phyloP scores from a whole-genome alignment of 2,888 invertebrate species.

The Philereme vetulata region DNA sequence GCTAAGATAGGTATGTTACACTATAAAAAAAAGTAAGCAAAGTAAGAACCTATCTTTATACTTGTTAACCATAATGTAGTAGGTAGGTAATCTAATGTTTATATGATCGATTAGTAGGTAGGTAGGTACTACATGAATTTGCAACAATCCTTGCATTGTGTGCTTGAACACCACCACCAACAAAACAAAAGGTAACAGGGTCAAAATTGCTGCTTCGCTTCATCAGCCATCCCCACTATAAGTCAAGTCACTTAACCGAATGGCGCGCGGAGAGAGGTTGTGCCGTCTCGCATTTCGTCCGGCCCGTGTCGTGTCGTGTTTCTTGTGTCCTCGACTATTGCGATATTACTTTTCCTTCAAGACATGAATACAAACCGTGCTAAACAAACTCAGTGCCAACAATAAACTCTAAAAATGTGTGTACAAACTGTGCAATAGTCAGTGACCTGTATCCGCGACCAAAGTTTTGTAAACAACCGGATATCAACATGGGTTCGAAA shows the following conservation, averaged over 20 bases:
- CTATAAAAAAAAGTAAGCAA: too few species aligned
- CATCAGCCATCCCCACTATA: conserved; percentile 75
- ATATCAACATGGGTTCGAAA: conserved; percentile 91
- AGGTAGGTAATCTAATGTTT: neutral
- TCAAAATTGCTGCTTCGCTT: conserved; percentile 68
- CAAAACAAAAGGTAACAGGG: conserved; percentile 57
- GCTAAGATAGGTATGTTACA: too few species aligned
- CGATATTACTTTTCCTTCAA: conserved; percentile 54
- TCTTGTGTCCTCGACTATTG: conserved; percentile 63
- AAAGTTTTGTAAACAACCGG: conserved; percentile 58
- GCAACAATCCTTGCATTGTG: conserved; percentile 12
- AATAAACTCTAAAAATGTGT: conserved; percentile 52
- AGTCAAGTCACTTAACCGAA: conserved; percentile 59
- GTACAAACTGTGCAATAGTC: conserved; percentile 39
- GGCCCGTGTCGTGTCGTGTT: conserved; percentile 69
- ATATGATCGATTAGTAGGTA: neutral
- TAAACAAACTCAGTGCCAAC: conserved; percentile 43
- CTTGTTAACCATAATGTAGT: too few species aligned
- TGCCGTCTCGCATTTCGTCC: conserved; percentile 55
- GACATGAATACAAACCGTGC: conserved; percentile 60
- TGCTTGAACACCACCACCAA: conserved; percentile 32
- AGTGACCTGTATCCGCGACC: conserved; percentile 43
- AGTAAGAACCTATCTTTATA: too few species aligned
- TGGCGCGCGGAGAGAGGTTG: conserved; percentile 74
- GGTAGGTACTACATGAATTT: neutral